Percentiles rank a stretch among this genome's conserved stretches.
phyloP scores from a whole-genome alignment of 2,113 vertebrate genomes.

The Circaetus gallicus region DNA sequence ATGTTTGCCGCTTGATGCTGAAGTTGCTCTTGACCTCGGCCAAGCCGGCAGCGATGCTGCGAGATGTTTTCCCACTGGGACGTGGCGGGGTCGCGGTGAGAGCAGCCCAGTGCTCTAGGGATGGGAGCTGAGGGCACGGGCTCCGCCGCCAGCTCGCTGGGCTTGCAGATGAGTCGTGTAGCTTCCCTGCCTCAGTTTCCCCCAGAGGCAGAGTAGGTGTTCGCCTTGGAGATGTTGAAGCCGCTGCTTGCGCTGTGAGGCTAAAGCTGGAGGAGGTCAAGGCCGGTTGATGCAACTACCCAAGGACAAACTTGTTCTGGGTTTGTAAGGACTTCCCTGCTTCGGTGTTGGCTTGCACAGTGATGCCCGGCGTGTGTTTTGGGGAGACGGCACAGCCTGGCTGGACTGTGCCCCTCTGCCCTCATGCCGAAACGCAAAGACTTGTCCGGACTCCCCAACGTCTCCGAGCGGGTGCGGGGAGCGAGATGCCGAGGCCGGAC shows the following conservation, averaged over 20 bases:
- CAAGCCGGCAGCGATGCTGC: background rate
- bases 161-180: fast-evolving
- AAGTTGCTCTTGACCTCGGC: background rate
- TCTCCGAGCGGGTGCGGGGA: background rate
- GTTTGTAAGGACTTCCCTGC: background rate
- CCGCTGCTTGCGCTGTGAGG: fast-evolving
- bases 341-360: background rate
- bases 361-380: fast-evolving
- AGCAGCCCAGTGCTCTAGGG: background rate
- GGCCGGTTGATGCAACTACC: fast-evolving
- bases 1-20: background rate
- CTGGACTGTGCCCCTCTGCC: background rate
- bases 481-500: background rate
- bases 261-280: background rate
- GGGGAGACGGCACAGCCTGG: background rate
- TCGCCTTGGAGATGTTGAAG: fast-evolving
- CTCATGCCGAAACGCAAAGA: fast-evolving
- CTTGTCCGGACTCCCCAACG: too few relatives aligned
- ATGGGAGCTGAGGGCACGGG: fast-evolving
- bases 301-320: background rate
- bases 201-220: background rate
- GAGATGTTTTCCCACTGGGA: background rate
- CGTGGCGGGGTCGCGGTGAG: fast-evolving
- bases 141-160: fast-evolving
- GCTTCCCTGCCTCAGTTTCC: background rate